Evolutionary conservation across 2,888 invertebrate species (phyloP), one percentile per base, ranked within the genome.

Genomic region (Lampropteryx suffumata): DNA sequence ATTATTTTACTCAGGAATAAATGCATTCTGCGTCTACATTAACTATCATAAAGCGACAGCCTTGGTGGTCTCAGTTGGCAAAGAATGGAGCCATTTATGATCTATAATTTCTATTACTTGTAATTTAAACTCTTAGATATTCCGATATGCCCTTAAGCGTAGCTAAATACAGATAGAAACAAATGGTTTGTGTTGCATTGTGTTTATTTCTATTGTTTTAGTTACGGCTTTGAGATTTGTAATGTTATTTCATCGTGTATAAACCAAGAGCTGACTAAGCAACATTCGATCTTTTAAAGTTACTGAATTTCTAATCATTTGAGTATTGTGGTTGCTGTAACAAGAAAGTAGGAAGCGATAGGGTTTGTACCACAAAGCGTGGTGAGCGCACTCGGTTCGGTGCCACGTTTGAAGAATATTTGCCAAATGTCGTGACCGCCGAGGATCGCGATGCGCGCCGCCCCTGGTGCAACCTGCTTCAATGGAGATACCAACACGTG

Each of bases 341-440:
- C 79, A 80, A 76, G 78, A 77, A 84, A 84, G 82, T 79, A 83
- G 84, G 84, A 85, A 85, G 81, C 74, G 81, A 86, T 87, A 84
- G 85, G 82, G 82, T 83, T 83, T 69, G 69, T 72, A 84, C 84
- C 86, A 85, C 86, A 86, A 79, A 78, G 72, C 67, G 67, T 65
- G 67, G 74, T 27, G 13, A 4, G 17, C 4, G 17, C 17, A 39
- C 28, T 47, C 28, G 24, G 29, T 42, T 27, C 71, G 68, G 68
- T 73, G 77, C 79, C 67, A 77, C 79, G 80, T 81, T 80, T 75
- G 77, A 78, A 75, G 79, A 87, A 88, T 87, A 86, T 87, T 89
- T 83, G 85, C 88, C 84, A 86, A 86, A 83, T 79, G 89, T 90
- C 89, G 89, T 90, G 89, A 90, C 89, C 79, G 81, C 71, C 82